Evolutionary conservation across 53 echinoderm and acorn worm species (phyloP).

Genomic region (Holothuria leucospilota): DNA sequence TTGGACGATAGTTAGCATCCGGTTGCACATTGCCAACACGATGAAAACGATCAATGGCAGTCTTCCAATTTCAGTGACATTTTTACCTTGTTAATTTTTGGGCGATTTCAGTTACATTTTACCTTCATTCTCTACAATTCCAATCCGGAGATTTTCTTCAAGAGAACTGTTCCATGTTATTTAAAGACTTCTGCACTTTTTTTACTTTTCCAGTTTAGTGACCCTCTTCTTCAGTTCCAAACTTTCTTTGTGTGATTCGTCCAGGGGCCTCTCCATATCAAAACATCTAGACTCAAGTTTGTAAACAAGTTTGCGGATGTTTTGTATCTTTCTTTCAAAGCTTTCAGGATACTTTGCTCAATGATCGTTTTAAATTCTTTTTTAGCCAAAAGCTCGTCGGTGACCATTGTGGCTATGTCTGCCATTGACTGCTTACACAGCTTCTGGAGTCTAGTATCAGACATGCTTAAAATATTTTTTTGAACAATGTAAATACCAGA

Average conservation of each 20-base stretch:
- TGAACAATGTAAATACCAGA: too few species aligned
- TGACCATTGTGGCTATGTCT: background rate
- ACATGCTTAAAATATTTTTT: too few species aligned
- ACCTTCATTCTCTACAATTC: slow-evolving; percentile 13
- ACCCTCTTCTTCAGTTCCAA: background rate
- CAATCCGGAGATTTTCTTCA: slow-evolving; percentile 43
- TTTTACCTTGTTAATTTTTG: background rate
- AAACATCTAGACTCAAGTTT: slow-evolving; percentile 15
- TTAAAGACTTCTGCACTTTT: background rate
- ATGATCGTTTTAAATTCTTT: background rate
- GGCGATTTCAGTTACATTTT: background rate
- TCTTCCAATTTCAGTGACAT: background rate
- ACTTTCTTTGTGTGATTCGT: background rate
- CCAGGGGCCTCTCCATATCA: background rate
- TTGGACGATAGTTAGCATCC: background rate
- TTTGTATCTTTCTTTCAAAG: background rate
- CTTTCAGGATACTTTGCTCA: background rate
- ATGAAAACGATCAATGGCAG: slow-evolving; percentile 12
- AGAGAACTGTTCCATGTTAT: background rate
- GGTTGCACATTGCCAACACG: background rate
- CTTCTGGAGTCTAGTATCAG: too few species aligned
- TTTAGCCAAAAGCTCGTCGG: background rate
- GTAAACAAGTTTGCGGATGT: background rate
- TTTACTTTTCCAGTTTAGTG: background rate
- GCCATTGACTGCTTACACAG: background rate